These are phyloP conservation scores for Zapornia atra DNA, from an alignment of 2,113 vertebrate species.

Conservation along the genomic window DNA sequence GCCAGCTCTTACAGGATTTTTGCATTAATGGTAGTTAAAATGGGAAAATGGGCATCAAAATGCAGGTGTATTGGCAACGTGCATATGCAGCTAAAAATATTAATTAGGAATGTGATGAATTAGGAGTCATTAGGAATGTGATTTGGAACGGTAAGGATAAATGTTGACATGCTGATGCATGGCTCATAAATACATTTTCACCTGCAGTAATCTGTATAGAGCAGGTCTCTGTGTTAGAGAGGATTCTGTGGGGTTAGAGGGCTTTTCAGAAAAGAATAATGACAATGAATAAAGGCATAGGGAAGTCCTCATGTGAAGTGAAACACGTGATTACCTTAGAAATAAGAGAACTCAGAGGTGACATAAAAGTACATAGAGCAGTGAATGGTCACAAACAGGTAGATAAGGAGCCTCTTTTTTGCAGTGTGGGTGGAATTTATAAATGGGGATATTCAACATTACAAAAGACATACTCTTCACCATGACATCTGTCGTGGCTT, in stretches of 20 bases:
- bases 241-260: background rate
- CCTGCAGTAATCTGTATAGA: background rate
- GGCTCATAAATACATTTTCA: background rate
- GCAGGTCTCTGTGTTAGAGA: background rate
- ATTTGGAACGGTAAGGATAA: background rate
- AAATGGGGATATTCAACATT: background rate
- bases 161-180: background rate
- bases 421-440: background rate
- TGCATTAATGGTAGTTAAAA: background rate
- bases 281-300: background rate
- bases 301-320: background rate
- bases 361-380: background rate
- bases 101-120: background rate
- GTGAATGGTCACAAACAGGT: background rate
- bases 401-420: background rate
- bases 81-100: background rate
- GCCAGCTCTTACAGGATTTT: background rate
- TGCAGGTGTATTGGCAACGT: background rate
- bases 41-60: background rate
- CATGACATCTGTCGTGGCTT: background rate
- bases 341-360: background rate
- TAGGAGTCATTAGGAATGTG: background rate
- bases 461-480: background rate
- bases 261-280: background rate
- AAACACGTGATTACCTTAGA: background rate